Percentiles rank a stretch among this genome's conserved stretches.
phyloP scores from a whole-genome alignment of 2,888 invertebrate species.

The Dendrolimus pini region DNA sequence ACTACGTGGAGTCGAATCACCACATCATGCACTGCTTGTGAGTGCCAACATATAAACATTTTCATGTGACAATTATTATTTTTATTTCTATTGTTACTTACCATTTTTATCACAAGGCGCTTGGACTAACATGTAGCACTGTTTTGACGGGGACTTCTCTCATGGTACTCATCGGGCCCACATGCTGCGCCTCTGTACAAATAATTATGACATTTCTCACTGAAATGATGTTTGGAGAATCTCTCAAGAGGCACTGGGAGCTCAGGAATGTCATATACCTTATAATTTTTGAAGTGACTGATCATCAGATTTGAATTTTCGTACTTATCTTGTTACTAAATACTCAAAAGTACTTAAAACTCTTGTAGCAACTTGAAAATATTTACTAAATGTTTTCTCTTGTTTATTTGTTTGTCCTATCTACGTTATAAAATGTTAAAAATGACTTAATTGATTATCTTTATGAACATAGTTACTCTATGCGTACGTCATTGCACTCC shows the following conservation, averaged over 20 bases:
- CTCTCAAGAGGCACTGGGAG: conserved; percentile 20
- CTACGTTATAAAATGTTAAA: no score
- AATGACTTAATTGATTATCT: neutral
- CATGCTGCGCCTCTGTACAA: conserved; percentile 34
- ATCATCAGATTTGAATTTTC: neutral
- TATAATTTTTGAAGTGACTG: neutral
- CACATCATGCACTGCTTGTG: no score
- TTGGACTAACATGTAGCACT: conserved; percentile 54
- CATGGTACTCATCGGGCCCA: conserved; percentile 23
- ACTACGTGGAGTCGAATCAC: no score
- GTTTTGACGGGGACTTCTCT: conserved; percentile 39
- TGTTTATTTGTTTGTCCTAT: no score
- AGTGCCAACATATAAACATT: no score
- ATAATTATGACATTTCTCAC: conserved; percentile 64
- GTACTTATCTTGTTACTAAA: neutral
- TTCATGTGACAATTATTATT: no score
- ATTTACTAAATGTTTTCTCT: neutral
- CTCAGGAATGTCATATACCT: conserved; percentile 12
- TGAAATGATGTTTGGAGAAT: conserved; percentile 42
- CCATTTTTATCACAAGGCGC: conserved; percentile 14
- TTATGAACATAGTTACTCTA: neutral
- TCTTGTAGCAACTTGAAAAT: neutral
- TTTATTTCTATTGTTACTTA: no score
- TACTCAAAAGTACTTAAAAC: neutral
- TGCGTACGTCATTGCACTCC: neutral